A percentile compares a stretch with the other conserved stretches of the same genome.
Evolutionary conservation across 2,113 vertebrate species (phyloP).

Genomic region (Lichenostomus cassidix): DNA sequence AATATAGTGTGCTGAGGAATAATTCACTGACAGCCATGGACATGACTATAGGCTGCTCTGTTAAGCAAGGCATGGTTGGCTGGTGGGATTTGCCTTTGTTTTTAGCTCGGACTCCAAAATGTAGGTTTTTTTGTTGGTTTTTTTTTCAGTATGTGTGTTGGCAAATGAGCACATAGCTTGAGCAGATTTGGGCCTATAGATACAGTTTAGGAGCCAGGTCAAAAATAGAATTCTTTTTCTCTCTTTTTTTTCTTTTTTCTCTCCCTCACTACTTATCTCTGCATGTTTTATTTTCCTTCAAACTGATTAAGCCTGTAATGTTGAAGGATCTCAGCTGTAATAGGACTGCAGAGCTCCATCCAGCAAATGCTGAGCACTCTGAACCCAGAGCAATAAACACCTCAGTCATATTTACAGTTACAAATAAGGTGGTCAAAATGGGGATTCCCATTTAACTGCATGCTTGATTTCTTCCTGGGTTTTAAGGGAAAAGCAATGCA

Average conservation of each 20-base stretch:
- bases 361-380: not conserved
- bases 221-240: not conserved
- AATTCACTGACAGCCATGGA: conserved; percentile 4
- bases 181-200: not conserved
- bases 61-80: not conserved
- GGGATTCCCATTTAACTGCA: not conserved
- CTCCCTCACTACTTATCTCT: not conserved
- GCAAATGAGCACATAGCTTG: not conserved
- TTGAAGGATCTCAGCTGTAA: not conserved
- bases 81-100: not conserved
- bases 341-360: not conserved
- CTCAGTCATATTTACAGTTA: not conserved
- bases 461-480: not conserved
- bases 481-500: not conserved
- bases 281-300: not conserved
- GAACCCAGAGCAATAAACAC: not conserved
- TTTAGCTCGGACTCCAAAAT: not conserved
- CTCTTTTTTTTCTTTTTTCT: not conserved
- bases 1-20: not conserved
- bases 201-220: not conserved
- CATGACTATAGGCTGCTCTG: not conserved
- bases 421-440: not conserved
- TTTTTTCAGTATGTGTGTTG: not conserved
- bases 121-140: not conserved
- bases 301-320: not conserved